phyloP scores from a whole-genome alignment of 2,888 invertebrate genomes.

The Panopea generosa region DNA sequence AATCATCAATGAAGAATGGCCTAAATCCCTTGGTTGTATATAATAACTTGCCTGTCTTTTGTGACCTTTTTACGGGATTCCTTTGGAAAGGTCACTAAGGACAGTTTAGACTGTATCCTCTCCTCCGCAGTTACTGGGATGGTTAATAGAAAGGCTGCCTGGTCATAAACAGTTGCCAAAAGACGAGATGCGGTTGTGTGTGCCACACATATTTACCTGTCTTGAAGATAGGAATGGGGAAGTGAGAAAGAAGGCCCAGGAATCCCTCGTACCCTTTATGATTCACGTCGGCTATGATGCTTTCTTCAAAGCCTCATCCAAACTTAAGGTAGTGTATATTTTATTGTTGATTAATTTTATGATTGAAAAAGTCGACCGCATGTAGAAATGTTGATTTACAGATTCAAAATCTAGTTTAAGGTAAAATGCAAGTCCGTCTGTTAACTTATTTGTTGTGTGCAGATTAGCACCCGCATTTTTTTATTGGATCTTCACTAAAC shows the following conservation, averaged over 20 bases:
- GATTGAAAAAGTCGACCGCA: not conserved
- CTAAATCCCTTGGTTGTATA: too few relatives aligned
- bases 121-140: slow-evolving; percentile 91
- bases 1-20: too few relatives aligned
- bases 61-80: too few relatives aligned
- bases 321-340: slow-evolving; percentile 91
- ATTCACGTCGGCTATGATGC: slow-evolving; percentile 94
- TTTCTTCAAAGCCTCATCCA: slow-evolving; percentile 91
- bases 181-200: slow-evolving; percentile 92
- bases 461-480: too few relatives aligned
- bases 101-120: too few relatives aligned
- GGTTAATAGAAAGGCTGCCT: slow-evolving; percentile 94
- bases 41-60: too few relatives aligned
- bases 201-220: slow-evolving; percentile 92
- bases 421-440: not conserved
- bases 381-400: too few relatives aligned
- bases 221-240: slow-evolving; percentile 96
- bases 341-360: not conserved
- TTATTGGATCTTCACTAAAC: too few relatives aligned
- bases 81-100: too few relatives aligned
- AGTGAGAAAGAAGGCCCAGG: slow-evolving; percentile 95
- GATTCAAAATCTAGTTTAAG: not conserved
- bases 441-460: not conserved
- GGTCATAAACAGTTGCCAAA: slow-evolving; percentile 79
- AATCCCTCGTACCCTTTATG: slow-evolving; percentile 96